These are phyloP conservation scores for Latrodectus geometricus DNA, from an alignment of 1,140 invertebrate genomes.

Conservation along the genomic window DNA sequence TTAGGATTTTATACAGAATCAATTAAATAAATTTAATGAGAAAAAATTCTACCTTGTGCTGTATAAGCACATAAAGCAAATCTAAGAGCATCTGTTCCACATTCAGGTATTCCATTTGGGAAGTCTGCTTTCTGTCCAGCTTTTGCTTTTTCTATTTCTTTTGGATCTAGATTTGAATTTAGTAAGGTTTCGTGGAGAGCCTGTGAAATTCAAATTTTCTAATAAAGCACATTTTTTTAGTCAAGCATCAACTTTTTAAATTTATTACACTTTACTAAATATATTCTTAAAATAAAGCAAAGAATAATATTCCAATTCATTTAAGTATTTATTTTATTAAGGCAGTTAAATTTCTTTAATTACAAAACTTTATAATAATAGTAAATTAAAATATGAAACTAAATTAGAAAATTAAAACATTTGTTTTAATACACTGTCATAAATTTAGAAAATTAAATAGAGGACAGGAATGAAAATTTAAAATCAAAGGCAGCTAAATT, in stretches of 20 bases:
- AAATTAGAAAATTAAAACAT: too few species aligned
- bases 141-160: constrained; percentile 65
- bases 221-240: neutral
- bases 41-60: constrained; percentile 78
- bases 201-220: constrained; percentile 8
- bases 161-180: constrained; percentile 71
- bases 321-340: too few species aligned
- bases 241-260: neutral
- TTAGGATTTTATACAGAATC: neutral
- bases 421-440: too few species aligned
- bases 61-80: constrained; percentile 96
- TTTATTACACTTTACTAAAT: too few species aligned
- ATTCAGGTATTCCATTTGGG: constrained; percentile 98
- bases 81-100: constrained; percentile 96
- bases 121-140: constrained; percentile 79
- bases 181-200: constrained; percentile 73
- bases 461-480: too few species aligned
- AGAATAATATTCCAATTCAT: too few species aligned
- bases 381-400: too few species aligned
- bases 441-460: too few species aligned
- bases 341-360: too few species aligned
- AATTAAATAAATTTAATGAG: neutral
- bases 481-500: too few species aligned
- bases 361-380: too few species aligned
- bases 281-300: too few species aligned